These are phyloP conservation scores for Triplophysa yarkandensis DNA, from an alignment of 2,797 vertebrate genomes.

Conservation along the genomic window DNA sequence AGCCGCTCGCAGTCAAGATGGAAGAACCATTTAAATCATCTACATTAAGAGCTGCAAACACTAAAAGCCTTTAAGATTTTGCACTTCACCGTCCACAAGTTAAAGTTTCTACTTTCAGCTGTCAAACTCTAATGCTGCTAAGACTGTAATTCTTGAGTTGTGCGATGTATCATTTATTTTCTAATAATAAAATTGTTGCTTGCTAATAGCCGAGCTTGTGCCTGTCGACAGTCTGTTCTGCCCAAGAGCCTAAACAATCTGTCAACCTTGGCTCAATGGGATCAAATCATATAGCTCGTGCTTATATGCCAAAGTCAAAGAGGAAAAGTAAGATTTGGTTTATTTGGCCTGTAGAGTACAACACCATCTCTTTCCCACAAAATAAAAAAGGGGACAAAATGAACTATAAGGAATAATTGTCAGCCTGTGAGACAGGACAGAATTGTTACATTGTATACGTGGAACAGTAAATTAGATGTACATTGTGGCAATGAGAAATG, in stretches of 20 bases:
- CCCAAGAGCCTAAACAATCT: constrained; percentile 63
- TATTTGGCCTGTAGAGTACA: neutral
- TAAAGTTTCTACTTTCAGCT: constrained; percentile 66
- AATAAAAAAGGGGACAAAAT: neutral
- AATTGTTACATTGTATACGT: no score
- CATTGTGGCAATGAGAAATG: no score
- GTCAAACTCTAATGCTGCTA: constrained; percentile 72
- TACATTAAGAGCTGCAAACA: constrained; percentile 60
- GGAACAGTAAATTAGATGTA: no score
- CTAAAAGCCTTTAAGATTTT: constrained; percentile 62
- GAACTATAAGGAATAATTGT: no score
- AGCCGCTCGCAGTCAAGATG: neutral
- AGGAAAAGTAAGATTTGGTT: neutral
- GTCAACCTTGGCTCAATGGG: constrained; percentile 47
- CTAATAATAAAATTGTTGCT: constrained; percentile 80
- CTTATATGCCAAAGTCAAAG: neutral
- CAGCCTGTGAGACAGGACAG: no score
- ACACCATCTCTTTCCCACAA: neutral
- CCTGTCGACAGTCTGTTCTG: constrained; percentile 70
- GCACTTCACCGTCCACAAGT: constrained; percentile 25
- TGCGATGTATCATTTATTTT: constrained; percentile 76
- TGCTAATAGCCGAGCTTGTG: constrained; percentile 71
- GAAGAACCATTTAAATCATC: constrained; percentile 10
- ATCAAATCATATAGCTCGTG: constrained; percentile 15
- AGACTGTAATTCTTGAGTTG: constrained; percentile 76